Conservation (phyloP, 1,140 invertebrate species). For the Drosophila subpulchrella region DNA sequence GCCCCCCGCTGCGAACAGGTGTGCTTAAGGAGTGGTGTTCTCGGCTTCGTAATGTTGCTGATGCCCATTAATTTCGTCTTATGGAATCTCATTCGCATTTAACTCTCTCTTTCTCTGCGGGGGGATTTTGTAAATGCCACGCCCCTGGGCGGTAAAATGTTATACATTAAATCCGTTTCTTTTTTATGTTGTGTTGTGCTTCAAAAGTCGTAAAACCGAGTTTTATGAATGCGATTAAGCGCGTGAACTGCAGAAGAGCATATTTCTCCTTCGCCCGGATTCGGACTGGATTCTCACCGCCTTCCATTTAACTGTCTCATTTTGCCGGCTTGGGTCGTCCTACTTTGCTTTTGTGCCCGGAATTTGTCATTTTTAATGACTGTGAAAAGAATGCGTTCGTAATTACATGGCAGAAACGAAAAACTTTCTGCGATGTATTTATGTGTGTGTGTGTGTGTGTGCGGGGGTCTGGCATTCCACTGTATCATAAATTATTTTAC, state of each 20-base stretch:
- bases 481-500: conserved; percentile 72
- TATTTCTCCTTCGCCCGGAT: conserved; percentile 54
- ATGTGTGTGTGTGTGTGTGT: conserved; percentile 13
- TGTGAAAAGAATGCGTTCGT: conserved; percentile 78
- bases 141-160: conserved; percentile 43
- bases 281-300: conserved; percentile 19
- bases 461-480: conserved; percentile 46
- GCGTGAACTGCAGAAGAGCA: conserved; percentile 77
- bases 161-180: conserved; percentile 63
- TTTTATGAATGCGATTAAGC: conserved; percentile 82
- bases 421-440: conserved; percentile 58
- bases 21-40: conserved; percentile 11
- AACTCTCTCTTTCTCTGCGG: conserved; percentile 19
- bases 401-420: conserved; percentile 69
- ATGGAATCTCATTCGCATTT: conserved; percentile 65
- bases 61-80: conserved; percentile 60
- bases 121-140: conserved; percentile 4
- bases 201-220: conserved; percentile 78
- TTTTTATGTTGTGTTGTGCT: conserved; percentile 43
- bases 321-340: conserved; percentile 30
- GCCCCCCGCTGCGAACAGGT: conserved; percentile 9
- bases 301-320: conserved; percentile 10
- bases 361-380: conserved; percentile 83
- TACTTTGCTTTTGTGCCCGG: conserved; percentile 69
- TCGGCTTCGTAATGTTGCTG: conserved; percentile 4